A percentile compares a stretch with the other conserved stretches of the same genome.
Conservation (phyloP, 2,888 invertebrate species). For the Antheraea assamensis region DNA sequence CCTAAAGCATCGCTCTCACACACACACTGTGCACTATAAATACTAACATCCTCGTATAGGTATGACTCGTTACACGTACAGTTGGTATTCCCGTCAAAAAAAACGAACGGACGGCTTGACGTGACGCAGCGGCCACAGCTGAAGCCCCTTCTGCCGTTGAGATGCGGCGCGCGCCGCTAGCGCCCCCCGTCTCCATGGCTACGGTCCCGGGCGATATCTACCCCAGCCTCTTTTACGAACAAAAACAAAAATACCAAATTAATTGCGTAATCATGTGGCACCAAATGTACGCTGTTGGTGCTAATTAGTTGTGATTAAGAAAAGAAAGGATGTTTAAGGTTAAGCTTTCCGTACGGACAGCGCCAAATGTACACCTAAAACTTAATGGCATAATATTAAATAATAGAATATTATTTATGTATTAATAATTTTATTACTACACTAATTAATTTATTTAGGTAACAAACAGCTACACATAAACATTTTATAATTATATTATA, state of each 20-base stretch:
- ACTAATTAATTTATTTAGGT: too few relatives aligned
- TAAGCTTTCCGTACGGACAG: conserved; percentile 37
- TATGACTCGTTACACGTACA: conserved; percentile 8
- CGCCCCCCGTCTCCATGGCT: conserved; percentile 71
- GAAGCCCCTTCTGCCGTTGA: conserved; percentile 68
- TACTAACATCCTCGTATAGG: conserved; percentile 23
- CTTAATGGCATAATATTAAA: neutral
- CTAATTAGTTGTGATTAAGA: conserved; percentile 56
- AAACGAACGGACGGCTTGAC: conserved; percentile 48
- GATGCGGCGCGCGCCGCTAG: conserved; percentile 76
- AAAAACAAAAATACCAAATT: conserved; percentile 81
- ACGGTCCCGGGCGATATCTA: conserved; percentile 76
- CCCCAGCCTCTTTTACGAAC: conserved; percentile 62
- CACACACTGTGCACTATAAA: conserved; percentile 43
- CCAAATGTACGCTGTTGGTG: conserved; percentile 61
- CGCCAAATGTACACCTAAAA: neutral
- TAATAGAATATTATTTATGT: too few relatives aligned
- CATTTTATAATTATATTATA: too few relatives aligned
- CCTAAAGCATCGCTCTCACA: conserved; percentile 62
- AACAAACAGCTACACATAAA: too few relatives aligned
- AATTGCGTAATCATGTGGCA: conserved; percentile 75
- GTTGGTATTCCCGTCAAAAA: conserved; percentile 56
- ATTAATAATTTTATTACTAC: too few relatives aligned
- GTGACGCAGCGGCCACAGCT: conserved; percentile 66
- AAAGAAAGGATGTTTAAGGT: conserved; percentile 43